Evolutionary conservation across 2,888 invertebrate genomes (phyloP), one percentile per base, ranked within the genome.

Genomic region (Drosophila diplacantha): DNA sequence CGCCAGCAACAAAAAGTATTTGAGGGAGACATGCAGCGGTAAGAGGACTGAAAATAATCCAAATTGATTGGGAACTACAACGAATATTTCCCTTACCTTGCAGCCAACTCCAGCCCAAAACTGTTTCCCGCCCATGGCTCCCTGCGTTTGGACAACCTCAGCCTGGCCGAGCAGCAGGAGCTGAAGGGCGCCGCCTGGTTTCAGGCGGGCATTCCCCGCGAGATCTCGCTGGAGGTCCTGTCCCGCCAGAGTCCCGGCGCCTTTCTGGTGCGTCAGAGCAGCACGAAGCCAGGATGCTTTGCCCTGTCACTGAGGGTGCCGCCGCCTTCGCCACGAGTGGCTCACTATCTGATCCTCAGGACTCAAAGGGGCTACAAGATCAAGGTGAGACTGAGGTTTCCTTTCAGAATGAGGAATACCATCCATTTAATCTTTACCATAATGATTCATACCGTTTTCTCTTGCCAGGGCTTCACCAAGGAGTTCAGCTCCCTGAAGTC

Each of bases 161-260:
- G 91, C 78, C 90, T 91, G 84, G 90, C 91, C 60, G 92, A 92
- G 85, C 95, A 95, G 86, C 95, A 95, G 71, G 94, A 95, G 83
- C 91, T 96, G 58, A 90, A 95, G 46, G 92, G 94, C 69, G 96
- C 97, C 49, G 95, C 97, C 8, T 98, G 97, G 98, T 98, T 96
- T 89, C 97, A 98, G 89, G 96, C 97, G 51, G 97, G 97, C 18
- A 96, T 98, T 82, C 97, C 97, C 9, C 92, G 97, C 91, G 97
- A 93, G 89, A 96, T 97, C 82, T 97, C 97, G 11, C 89, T 98
- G 79, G 97, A 98, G 89, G 96, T 97, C 75, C 90, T 98, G 74
- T 92, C 93, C 69, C 93, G 95, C 74, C 96, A 97, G 89, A 94
- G 94, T 72, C 95, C 96, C 66, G 98, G 98, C 58, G 95, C 97